Base-by-base conservation (phyloP, 2,888 invertebrate genomes). In the Craniophora ligustri region DNA sequence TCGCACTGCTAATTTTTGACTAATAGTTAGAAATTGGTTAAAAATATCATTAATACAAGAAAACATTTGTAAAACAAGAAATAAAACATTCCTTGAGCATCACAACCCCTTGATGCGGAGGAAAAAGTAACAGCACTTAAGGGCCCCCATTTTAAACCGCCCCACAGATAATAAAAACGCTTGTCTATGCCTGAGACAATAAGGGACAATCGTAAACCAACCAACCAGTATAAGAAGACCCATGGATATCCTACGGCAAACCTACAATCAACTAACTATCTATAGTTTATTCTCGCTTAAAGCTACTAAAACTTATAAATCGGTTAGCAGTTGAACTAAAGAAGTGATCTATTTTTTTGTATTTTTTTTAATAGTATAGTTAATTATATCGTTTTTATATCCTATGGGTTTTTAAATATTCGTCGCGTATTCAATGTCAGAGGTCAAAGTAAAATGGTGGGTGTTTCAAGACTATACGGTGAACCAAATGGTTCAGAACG, bases 81-180 rank as follows among this genome's bases (percentile, higher is more conserved):
- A 75, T 77, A 73, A 75, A 69, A 72, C 72, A 74, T 68, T 63
- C 60, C 38, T n/a, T 47, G 60, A 66, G 70, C 77, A 71, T 79
- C 72, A 68, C 80, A 83, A 85, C 86, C 86, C 87, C 82, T 85
- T 83, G 82, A 72, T 64, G 54, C 61, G 55, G 61, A 76, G 73
- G 82, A 78, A 73, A 80, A 86, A 79, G 82, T 84, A 84, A 87
- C 87, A 88, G 81, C 89, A 85, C 88, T 90, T 88, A 87, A 87
- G 87, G 85, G 82, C 80, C 78, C 82, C 79, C 86, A 79, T 79
- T 89, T 88, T 89, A 89, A 91, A 89, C 81, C 79, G 81, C 84
- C 89, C 91, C 88, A 78, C 89, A 88, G 92, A 90, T 88, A 89
- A 92, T 91, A 92, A 92, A 92, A 92, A 91, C 85, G 84, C 86